These are phyloP conservation scores for Gymnothorax reevesii DNA, from an alignment of 2,797 vertebrate species.

Conservation along the genomic window DNA sequence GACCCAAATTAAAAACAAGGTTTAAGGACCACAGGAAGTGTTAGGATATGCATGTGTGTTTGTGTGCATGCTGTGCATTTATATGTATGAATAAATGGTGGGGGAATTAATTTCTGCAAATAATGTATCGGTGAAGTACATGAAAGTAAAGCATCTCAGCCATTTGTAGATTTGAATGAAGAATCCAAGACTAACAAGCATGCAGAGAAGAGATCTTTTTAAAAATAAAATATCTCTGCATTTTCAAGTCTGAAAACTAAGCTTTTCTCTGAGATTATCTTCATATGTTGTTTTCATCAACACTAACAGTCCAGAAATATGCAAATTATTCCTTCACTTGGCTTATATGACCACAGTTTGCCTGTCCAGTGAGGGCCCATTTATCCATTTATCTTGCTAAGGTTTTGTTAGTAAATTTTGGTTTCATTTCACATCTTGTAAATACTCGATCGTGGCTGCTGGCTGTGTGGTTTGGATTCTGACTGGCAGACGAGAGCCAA, in stretches of 20 bases:
- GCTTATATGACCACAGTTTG: neutral
- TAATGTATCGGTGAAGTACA: constrained; percentile 58
- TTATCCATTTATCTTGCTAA: constrained; percentile 51
- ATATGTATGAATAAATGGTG: constrained; percentile 49
- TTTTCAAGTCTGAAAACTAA: constrained; percentile 44
- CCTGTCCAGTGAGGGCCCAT: constrained; percentile 43
- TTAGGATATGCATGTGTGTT: neutral
- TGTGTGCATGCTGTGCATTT: neutral
- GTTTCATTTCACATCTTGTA: constrained; percentile 51
- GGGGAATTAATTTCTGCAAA: constrained; percentile 67
- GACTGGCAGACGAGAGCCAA: constrained; percentile 41
- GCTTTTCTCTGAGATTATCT: constrained; percentile 46
- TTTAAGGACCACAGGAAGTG: neutral
- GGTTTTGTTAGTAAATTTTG: constrained; percentile 49
- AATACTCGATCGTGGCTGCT: constrained; percentile 58
- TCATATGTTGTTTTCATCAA: constrained; percentile 44
- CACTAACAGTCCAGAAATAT: constrained; percentile 38
- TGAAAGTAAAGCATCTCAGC: constrained; percentile 42
- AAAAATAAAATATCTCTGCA: constrained; percentile 21
- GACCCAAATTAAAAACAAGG: no score
- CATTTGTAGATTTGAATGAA: constrained; percentile 49
- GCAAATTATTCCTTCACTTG: constrained; percentile 38
- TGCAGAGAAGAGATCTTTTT: constrained; percentile 44
- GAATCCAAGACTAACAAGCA: constrained; percentile 47
- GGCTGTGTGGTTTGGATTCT: constrained; percentile 30